Conservation (phyloP, 2,888 invertebrate species). For the Rhagonycha lutea region DNA sequence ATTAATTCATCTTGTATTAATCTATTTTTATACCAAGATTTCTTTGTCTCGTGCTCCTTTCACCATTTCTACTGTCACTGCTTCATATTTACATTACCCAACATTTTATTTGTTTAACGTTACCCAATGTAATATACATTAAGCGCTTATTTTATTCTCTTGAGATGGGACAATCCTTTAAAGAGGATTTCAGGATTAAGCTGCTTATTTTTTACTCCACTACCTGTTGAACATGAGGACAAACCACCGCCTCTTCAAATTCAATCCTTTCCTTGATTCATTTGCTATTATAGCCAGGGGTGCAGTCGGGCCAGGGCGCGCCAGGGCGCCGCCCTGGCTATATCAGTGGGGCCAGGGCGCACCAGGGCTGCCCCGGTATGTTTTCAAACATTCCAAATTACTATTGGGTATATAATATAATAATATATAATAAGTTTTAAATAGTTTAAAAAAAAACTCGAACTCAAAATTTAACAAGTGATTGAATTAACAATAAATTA, state of each 20-base stretch:
- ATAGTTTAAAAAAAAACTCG: no score
- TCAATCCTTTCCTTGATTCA: background rate
- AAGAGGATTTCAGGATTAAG: background rate
- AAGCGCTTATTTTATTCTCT: background rate
- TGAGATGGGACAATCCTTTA: background rate
- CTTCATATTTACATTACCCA: background rate
- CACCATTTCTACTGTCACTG: conserved; percentile 4
- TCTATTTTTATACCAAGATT: conserved; percentile 20
- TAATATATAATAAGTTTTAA: no score
- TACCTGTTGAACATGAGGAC: background rate
- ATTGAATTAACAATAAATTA: no score
- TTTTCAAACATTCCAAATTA: no score
- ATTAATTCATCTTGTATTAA: conserved; percentile 33
- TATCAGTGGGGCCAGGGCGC: no score
- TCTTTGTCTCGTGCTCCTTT: conserved; percentile 1
- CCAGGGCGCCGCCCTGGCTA: no score
- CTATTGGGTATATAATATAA: no score
- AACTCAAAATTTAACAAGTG: no score
- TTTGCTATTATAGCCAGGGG: no score
- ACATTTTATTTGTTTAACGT: background rate
- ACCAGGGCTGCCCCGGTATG: no score
- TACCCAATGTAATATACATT: background rate
- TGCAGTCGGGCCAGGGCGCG: no score
- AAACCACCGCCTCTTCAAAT: background rate
- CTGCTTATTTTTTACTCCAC: background rate